These are phyloP conservation scores for Empidonax alnorum DNA, from an alignment of 2,113 vertebrate species.

Conservation along the genomic window DNA sequence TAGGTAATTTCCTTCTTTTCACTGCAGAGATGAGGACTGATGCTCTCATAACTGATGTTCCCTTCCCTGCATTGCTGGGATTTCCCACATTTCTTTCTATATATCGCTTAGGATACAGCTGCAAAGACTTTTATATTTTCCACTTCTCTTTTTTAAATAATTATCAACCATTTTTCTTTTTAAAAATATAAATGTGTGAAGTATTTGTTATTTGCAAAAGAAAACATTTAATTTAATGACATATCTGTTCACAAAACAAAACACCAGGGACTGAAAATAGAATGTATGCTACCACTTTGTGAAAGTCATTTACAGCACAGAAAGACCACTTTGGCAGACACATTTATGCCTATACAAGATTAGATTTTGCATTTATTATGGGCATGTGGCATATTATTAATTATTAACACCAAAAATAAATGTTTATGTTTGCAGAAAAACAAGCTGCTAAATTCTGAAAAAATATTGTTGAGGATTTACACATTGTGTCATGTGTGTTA, in stretches of 20 bases:
- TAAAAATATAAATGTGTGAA: not conserved
- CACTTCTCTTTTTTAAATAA: not conserved
- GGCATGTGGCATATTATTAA: constrained; percentile 60
- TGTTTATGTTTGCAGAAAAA: constrained; percentile 57
- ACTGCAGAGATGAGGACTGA: not conserved
- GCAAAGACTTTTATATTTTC: not conserved
- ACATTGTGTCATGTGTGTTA: constrained; percentile 51
- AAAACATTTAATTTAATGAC: constrained; percentile 7
- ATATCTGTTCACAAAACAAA: constrained; percentile 36
- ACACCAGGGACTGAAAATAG: constrained; percentile 24
- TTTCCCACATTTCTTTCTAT: not conserved
- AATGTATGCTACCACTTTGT: not conserved
- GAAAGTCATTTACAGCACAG: constrained; percentile 36
- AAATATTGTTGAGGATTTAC: constrained; percentile 63
- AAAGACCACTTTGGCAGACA: constrained; percentile 55
- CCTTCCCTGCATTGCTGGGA: not conserved
- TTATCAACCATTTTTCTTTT: not conserved
- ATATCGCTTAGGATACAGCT: not conserved
- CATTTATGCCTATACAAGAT: constrained; percentile 40
- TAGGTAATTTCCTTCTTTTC: not conserved
- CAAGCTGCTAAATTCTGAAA: constrained; percentile 64
- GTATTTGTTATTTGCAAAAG: constrained; percentile 5
- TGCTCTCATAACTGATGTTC: not conserved
- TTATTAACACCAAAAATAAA: constrained; percentile 67
- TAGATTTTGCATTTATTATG: constrained; percentile 53